Conservation (phyloP, 2,888 invertebrate species). For the Caenorhabditis wallacei region DNA sequence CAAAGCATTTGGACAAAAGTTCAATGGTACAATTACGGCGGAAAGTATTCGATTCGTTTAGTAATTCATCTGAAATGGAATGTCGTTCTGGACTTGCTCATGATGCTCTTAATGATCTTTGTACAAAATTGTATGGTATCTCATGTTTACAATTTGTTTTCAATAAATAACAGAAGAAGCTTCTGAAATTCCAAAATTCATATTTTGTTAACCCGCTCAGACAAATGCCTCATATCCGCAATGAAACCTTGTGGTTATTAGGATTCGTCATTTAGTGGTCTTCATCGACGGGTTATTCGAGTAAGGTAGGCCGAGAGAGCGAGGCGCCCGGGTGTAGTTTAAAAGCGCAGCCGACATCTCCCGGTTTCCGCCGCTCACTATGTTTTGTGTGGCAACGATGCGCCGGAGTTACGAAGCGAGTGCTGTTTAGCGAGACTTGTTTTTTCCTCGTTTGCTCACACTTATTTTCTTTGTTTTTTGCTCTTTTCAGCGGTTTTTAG, state of each 20-base stretch:
- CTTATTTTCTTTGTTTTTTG: not conserved
- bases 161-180: conserved; percentile 1
- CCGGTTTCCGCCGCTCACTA: conserved; percentile 34
- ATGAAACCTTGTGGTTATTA: conserved; percentile 50
- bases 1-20: conserved; percentile 50
- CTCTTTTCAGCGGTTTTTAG: too few relatives aligned
- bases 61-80: conserved; percentile 68
- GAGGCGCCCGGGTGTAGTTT: conserved; percentile 4
- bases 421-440: not conserved
- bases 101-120: conserved; percentile 72
- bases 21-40: conserved; percentile 56
- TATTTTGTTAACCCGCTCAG: conserved; percentile 66
- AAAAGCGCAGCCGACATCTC: conserved; percentile 32
- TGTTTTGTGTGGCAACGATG: conserved; percentile 37
- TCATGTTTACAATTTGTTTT: conserved; percentile 65
- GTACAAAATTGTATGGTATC: conserved; percentile 66
- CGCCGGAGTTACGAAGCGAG: conserved; percentile 16
- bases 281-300: conserved; percentile 73
- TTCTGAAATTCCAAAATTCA: conserved; percentile 12
- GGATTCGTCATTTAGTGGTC: conserved; percentile 73
- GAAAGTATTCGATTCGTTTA: conserved; percentile 64
- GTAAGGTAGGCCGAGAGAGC: conserved; percentile 67
- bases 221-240: conserved; percentile 73
- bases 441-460: not conserved
- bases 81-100: conserved; percentile 66